These are phyloP conservation scores for Hystrix brachyura DNA, from an alignment of 2,113 vertebrate species.

Conservation along the genomic window DNA sequence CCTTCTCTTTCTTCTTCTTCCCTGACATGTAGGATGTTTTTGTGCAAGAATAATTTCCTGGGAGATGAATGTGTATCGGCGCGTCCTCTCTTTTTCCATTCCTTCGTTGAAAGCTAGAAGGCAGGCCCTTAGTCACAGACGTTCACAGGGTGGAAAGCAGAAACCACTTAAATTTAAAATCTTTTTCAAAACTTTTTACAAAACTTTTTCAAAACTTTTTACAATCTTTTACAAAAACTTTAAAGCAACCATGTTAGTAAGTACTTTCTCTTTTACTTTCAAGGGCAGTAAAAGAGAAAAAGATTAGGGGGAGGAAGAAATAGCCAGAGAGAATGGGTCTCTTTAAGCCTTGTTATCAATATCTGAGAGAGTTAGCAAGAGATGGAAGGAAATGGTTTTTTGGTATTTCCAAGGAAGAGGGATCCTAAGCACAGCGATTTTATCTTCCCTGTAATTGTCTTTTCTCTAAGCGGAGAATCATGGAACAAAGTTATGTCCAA, in stretches of 20 bases:
- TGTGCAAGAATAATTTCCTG: not conserved
- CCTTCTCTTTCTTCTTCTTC: not conserved
- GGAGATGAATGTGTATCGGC: not conserved
- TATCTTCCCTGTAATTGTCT: not conserved
- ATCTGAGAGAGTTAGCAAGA: not conserved
- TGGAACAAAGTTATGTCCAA: not conserved
- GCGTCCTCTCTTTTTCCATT: not conserved
- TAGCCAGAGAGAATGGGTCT: not conserved
- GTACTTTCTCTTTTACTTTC: too few relatives aligned
- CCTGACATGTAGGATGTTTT: not conserved
- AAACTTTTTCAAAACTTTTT: too few relatives aligned
- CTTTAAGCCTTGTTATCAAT: not conserved
- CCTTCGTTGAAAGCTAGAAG: not conserved
- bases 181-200: too few relatives aligned
- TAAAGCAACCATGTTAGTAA: conserved; percentile 18
- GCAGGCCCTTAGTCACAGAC: not conserved
- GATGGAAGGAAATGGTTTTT: not conserved
- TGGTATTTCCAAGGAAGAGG: not conserved
- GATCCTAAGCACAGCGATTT: not conserved
- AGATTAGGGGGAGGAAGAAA: not conserved
- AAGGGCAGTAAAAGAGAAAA: not conserved
- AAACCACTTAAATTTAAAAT: conserved; percentile 24
- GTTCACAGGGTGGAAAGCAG: not conserved
- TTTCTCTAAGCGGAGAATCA: not conserved
- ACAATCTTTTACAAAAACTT: conserved; percentile 33